Evolutionary conservation across 1,140 invertebrate genomes (phyloP).

Genomic region (Microplitis mediator): DNA sequence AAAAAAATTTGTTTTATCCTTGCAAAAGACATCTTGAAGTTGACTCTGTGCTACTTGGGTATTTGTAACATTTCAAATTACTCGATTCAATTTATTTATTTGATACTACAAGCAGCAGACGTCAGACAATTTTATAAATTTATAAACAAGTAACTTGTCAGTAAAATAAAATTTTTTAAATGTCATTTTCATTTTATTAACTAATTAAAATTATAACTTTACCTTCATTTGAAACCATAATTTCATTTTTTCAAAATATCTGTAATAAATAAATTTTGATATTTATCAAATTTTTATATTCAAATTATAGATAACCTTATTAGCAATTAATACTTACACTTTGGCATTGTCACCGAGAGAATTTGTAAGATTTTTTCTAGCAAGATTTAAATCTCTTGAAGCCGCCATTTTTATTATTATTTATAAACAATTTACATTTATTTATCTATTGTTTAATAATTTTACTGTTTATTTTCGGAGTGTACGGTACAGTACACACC

Average conservation of each 20-base stretch:
- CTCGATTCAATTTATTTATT: too few relatives aligned
- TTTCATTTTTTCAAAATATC: slow-evolving; percentile 74
- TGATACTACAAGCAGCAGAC: too few relatives aligned
- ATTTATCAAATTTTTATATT: slow-evolving; percentile 5
- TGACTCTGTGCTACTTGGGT: too few relatives aligned
- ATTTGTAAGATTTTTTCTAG: slow-evolving; percentile 67
- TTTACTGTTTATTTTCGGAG: too few relatives aligned
- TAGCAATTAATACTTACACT: slow-evolving; percentile 39
- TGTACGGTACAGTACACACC: too few relatives aligned
- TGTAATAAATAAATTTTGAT: slow-evolving; percentile 40
- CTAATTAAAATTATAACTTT: slow-evolving; percentile 15
- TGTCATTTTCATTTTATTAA: background rate
- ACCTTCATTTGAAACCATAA: slow-evolving; percentile 76
- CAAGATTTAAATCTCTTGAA: slow-evolving; percentile 57
- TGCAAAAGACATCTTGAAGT: too few relatives aligned
- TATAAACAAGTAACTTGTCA: too few relatives aligned
- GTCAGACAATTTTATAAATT: too few relatives aligned
- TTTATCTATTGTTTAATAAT: background rate
- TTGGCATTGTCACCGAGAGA: slow-evolving; percentile 71
- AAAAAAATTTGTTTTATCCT: too few relatives aligned
- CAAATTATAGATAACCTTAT: background rate
- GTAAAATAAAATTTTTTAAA: background rate
- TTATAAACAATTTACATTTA: background rate
- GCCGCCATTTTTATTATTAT: slow-evolving; percentile 48
- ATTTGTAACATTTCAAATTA: too few relatives aligned